phyloP scores from a whole-genome alignment of 2,113 vertebrate genomes.

The Cheilinus undulatus region DNA sequence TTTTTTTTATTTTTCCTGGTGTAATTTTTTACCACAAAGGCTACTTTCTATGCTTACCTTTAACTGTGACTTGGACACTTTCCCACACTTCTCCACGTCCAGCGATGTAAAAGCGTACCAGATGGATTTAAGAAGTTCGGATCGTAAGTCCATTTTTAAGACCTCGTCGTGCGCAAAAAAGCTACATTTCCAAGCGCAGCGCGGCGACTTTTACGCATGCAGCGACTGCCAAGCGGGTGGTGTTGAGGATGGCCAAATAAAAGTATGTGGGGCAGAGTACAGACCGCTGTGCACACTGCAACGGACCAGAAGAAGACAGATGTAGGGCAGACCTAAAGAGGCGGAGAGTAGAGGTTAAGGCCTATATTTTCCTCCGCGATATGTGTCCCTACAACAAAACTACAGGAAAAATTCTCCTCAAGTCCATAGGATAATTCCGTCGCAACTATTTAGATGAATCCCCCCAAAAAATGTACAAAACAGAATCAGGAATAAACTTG shows the following conservation, averaged over 20 bases:
- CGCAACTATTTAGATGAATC: too few species aligned
- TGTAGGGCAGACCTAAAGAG: conserved; percentile 58
- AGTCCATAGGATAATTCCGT: too few species aligned
- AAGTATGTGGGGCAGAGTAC: conserved; percentile 62
- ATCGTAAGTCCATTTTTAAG: conserved; percentile 79
- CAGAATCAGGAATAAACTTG: not conserved
- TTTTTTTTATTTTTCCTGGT: conserved; percentile 45
- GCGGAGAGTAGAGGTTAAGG: conserved; percentile 55
- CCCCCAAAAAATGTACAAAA: not conserved
- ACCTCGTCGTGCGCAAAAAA: conserved; percentile 27
- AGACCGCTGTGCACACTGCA: conserved; percentile 40
- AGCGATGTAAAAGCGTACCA: conserved; percentile 86
- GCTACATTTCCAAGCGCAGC: conserved; percentile 60
- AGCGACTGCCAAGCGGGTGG: conserved; percentile 8
- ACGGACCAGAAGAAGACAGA: conserved; percentile 30
- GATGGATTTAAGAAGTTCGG: conserved; percentile 84
- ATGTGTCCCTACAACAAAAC: not conserved
- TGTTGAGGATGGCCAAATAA: conserved; percentile 37
- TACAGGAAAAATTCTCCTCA: not conserved
- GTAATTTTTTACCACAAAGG: not conserved
- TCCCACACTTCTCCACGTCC: conserved; percentile 83
- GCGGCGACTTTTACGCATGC: conserved; percentile 61
- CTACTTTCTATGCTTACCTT: conserved; percentile 71
- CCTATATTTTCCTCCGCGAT: not conserved
- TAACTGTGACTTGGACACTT: conserved; percentile 85